Conservation (phyloP, 2,888 invertebrate species). For the Phengaris alcon region DNA sequence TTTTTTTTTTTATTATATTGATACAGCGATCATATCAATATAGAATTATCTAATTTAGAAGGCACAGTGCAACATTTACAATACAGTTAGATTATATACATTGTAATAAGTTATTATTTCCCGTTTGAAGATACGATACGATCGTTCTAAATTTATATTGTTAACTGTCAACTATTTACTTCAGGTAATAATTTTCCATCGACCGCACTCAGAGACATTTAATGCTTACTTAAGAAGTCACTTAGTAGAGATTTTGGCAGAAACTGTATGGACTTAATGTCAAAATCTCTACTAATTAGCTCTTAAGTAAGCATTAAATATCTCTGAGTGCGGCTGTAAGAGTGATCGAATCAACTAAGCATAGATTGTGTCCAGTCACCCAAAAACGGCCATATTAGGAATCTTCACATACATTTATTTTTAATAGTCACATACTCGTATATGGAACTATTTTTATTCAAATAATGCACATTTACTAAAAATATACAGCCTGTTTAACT, state of each 20-base stretch:
- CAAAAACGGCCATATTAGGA: neutral
- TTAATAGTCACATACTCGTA: neutral
- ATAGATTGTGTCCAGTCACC: neutral
- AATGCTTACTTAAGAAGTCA: too few relatives aligned
- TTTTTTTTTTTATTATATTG: neutral
- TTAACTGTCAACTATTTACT: too few relatives aligned
- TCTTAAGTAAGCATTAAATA: too few relatives aligned
- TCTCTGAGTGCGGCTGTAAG: neutral
- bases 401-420: neutral
- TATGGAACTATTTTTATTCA: neutral
- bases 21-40: slow-evolving; percentile 7
- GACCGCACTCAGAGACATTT: too few relatives aligned
- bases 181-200: neutral
- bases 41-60: slow-evolving; percentile 26
- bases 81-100: slow-evolving; percentile 17
- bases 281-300: too few relatives aligned
- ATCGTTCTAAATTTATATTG: neutral
- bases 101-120: neutral
- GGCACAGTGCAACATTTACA: slow-evolving; percentile 27
- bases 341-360: neutral
- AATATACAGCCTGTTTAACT: neutral
- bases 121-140: neutral
- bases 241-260: too few relatives aligned
- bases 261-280: too few relatives aligned
- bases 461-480: neutral